Evolutionary conservation across 2,888 invertebrate genomes (phyloP), one percentile per base, ranked within the genome.

Genomic region (Agriopis leucophaearia): DNA sequence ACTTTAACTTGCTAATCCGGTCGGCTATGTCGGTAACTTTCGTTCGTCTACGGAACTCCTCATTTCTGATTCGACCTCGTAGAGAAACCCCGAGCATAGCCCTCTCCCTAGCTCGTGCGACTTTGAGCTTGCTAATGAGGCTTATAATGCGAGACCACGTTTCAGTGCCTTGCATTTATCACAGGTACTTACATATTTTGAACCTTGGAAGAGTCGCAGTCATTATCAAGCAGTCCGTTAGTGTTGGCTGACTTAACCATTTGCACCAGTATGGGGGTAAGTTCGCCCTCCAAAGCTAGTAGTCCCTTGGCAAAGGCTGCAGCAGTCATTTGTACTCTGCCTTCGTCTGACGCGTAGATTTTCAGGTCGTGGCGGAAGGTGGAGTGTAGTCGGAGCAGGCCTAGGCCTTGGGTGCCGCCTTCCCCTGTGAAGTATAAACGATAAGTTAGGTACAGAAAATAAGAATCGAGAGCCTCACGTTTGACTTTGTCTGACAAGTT

Each of bases 211-310:
- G 98, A 98, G 88, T 99, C 99, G 84, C 99, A 99, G 88, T 99
- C 99, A 83, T 99, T 99, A 86, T 99, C 99, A 52, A 99, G 92
- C 47, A 99, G 84, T 76, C 99, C 99, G 94, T 99, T 99, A 0
- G 99, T 99, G 84, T 99, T 99, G 35, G 99, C 99, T 74, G 99
- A 99, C 88, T 99, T 99, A 45, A 99, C 99, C 99, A 99, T 99
- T 92, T 99, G 99, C 58, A 99, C 99, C 55, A 99, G 93, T 85
- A 99, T 99, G 0, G 99, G 99, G 0, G 99, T 99, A 47, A 99
- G 94, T 90, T 99, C 99, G 0, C 99, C 99, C 89, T 99, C 99
- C 59, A 99, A 88, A 0, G 99, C 99, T 9, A 99, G 94, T 40
- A 99, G 94, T 0, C 99, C 99, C 94, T 99, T 99, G 3, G 99